These are phyloP conservation scores for Fragum sueziense DNA, from an alignment of 2,888 invertebrate genomes.

Conservation along the genomic window DNA sequence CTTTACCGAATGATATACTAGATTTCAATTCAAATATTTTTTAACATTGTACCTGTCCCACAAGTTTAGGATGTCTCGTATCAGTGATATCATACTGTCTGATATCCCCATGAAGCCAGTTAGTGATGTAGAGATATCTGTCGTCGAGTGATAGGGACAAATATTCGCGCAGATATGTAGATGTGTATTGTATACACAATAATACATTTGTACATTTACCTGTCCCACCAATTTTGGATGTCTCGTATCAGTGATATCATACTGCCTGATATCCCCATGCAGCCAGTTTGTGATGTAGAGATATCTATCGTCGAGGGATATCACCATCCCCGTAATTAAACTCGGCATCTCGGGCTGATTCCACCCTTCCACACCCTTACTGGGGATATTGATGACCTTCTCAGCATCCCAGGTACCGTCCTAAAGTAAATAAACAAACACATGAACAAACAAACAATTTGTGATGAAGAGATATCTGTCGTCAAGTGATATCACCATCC, in stretches of 20 bases:
- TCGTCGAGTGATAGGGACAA: constrained; percentile 99
- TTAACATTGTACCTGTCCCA: constrained; percentile 85
- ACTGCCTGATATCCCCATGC: constrained; percentile 96
- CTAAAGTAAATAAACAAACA: constrained; percentile 52
- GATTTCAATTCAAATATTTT: no score
- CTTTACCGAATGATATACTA: no score
- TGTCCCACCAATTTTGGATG: constrained; percentile 90
- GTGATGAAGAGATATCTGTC: not conserved
- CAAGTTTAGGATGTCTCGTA: constrained; percentile 89
- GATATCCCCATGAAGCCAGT: constrained; percentile 96
- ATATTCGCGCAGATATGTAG: no score
- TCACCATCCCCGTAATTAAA: constrained; percentile 94
- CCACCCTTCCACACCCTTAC: constrained; percentile 91
- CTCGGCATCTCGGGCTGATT: constrained; percentile 88
- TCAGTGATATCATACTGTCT: constrained; percentile 96
- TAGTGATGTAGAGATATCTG: constrained; percentile 93
- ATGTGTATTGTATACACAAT: no score
- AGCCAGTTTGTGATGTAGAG: constrained; percentile 96
- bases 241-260: constrained; percentile 92
- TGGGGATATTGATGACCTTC: constrained; percentile 92
- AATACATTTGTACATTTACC: no score
- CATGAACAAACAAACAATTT: not conserved
- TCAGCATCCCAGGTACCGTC: constrained; percentile 88
- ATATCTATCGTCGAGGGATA: constrained; percentile 96
- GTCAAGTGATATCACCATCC: not conserved